Evolutionary conservation across 2,888 invertebrate genomes (phyloP).

Genomic region (Gortyna flavago): DNA sequence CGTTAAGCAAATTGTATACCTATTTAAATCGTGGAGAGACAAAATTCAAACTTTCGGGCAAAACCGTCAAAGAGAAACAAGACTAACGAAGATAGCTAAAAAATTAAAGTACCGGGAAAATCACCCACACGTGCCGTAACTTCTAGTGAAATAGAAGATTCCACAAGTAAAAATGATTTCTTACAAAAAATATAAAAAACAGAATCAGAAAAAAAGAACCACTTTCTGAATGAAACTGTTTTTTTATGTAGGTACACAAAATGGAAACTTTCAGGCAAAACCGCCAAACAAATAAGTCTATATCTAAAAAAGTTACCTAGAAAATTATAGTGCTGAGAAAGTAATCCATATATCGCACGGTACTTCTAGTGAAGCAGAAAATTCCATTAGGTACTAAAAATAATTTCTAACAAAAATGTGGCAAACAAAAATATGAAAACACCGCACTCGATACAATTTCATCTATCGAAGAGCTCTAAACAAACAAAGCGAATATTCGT

Average conservation of each 20-base stretch:
- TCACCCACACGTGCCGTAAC: too few species aligned
- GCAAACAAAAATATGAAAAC: not conserved
- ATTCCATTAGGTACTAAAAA: too few species aligned
- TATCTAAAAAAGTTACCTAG: too few species aligned
- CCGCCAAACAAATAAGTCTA: too few species aligned
- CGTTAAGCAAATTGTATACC: not conserved
- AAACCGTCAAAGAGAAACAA: not conserved
- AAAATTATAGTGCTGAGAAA: too few species aligned
- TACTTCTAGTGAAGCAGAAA: too few species aligned
- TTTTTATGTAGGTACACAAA: too few species aligned
- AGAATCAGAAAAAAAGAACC: too few species aligned
- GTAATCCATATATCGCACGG: too few species aligned
- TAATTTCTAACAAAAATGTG: not conserved
- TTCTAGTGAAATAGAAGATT: constrained; percentile 6
- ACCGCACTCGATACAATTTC: constrained; percentile 31
- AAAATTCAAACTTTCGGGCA: not conserved
- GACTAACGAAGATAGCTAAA: not conserved
- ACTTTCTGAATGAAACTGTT: too few species aligned
- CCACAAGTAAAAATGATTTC: too few species aligned
- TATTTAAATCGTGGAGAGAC: not conserved
- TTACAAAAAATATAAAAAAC: not conserved
- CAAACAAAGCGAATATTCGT: constrained; percentile 31
- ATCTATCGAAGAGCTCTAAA: constrained; percentile 25
- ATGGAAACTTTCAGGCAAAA: too few species aligned
- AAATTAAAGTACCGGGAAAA: not conserved